phyloP scores from a whole-genome alignment of 2,113 vertebrate genomes.

The Cygnus atratus region DNA sequence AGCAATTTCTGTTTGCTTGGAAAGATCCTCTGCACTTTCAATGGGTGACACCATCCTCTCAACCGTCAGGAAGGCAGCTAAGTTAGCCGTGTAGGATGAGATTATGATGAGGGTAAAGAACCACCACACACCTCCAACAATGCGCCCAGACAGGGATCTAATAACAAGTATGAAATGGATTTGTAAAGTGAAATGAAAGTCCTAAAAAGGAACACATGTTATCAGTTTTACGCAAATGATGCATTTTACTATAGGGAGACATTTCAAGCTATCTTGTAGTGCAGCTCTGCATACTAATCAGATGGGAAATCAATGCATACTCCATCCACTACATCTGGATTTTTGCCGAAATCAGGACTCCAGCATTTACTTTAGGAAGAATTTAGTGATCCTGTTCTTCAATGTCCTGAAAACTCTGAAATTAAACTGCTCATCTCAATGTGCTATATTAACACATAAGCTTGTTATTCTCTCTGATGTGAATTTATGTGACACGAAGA shows the following conservation, averaged over 20 bases:
- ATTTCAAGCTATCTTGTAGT: background rate
- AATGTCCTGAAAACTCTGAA: background rate
- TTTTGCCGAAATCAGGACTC: background rate
- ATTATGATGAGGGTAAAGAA: conserved; percentile 99
- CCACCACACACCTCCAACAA: conserved; percentile 99
- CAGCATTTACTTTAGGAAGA: background rate
- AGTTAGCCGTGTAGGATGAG: conserved; percentile 99
- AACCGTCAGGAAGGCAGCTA: conserved; percentile 99
- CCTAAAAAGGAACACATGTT: conserved; percentile 52
- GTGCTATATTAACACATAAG: background rate
- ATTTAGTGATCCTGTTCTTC: conserved; percentile 19
- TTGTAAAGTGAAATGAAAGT: conserved; percentile 77
- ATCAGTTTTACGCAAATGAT: conserved; percentile 61
- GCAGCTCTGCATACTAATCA: background rate
- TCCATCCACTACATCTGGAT: background rate
- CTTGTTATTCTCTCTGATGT: background rate
- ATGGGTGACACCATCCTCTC: conserved; percentile 99
- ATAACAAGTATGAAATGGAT: conserved; percentile 81
- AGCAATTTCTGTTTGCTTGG: conserved; percentile 97
- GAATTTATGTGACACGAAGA: background rate
- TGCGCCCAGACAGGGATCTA: conserved; percentile 98
- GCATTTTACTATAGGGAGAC: background rate
- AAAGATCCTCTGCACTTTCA: conserved; percentile 97
- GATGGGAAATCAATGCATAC: background rate
- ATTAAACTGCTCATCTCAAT: conserved; percentile 23